These are phyloP conservation scores for Xiphorhynchus elegans DNA, from an alignment of 2,113 vertebrate genomes.

Conservation along the genomic window DNA sequence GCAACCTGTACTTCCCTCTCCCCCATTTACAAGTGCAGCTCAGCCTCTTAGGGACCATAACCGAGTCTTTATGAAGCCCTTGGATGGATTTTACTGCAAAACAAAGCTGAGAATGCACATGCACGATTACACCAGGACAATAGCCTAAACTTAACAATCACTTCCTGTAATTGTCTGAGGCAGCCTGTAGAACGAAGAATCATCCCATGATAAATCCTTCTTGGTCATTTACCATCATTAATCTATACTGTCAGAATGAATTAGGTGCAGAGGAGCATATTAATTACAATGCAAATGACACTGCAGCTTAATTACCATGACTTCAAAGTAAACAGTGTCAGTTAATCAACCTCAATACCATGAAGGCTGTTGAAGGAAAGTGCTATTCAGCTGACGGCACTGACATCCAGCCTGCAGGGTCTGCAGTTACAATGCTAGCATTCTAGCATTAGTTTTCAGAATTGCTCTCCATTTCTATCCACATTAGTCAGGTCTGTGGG, in stretches of 20 bases:
- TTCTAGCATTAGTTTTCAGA: background rate
- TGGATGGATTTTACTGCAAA: constrained; percentile 35
- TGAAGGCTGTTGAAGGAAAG: background rate
- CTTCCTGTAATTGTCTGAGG: constrained; percentile 66
- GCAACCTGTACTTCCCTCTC: background rate
- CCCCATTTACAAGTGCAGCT: background rate
- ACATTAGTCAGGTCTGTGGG: constrained; percentile 29
- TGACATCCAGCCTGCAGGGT: background rate
- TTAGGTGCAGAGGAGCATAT: constrained; percentile 25
- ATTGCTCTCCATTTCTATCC: constrained; percentile 18
- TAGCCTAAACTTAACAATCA: constrained; percentile 34
- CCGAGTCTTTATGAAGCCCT: constrained; percentile 24
- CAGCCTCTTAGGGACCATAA: constrained; percentile 28
- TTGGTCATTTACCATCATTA: constrained; percentile 45
- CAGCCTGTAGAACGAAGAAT: background rate
- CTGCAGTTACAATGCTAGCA: background rate
- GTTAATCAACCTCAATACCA: background rate
- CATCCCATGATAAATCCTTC: constrained; percentile 39
- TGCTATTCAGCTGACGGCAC: rapidly evolving
- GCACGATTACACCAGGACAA: constrained; percentile 44
- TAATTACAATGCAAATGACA: constrained; percentile 40
- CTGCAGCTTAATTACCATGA: constrained; percentile 27
- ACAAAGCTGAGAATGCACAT: constrained; percentile 27
- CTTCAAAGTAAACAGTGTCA: background rate
- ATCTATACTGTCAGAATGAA: constrained; percentile 58